Percentiles rank a stretch among this genome's conserved stretches.
Conservation (phyloP, 2,113 vertebrate genomes). For the Mesoclemmys tuberculata region DNA sequence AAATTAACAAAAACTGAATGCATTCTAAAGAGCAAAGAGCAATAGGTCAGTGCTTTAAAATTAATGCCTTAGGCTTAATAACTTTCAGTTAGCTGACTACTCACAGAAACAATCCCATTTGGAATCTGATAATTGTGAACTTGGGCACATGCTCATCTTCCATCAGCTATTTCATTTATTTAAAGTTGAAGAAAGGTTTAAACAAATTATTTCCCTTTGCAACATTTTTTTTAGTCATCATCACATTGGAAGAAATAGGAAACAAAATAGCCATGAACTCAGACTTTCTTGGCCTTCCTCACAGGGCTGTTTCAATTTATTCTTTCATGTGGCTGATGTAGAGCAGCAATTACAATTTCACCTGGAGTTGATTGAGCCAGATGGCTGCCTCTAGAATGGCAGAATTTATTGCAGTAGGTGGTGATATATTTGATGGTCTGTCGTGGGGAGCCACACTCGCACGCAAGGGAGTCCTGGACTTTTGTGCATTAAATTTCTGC, state of each 20-base stretch:
- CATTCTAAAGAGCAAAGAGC: not conserved
- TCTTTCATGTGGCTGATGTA: too few relatives aligned
- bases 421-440: too few relatives aligned
- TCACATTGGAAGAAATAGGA: not conserved
- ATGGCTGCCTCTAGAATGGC: too few relatives aligned
- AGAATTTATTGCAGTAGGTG: too few relatives aligned
- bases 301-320: not conserved
- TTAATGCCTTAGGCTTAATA: not conserved
- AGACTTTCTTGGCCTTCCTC: not conserved
- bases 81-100: not conserved
- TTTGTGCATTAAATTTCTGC: too few relatives aligned
- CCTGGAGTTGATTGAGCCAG: too few relatives aligned
- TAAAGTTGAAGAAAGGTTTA: not conserved
- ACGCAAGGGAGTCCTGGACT: too few relatives aligned
- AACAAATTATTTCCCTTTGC: not conserved
- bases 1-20: not conserved
- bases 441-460: too few relatives aligned
- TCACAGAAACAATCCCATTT: not conserved
- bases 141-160: not conserved
- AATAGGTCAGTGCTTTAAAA: not conserved
- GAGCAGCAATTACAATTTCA: too few relatives aligned
- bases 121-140: not conserved
- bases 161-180: not conserved
- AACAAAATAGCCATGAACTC: rapidly evolving
- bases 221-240: not conserved